Conservation (phyloP, 2,113 vertebrate species). For the Prunella fulvescens region DNA sequence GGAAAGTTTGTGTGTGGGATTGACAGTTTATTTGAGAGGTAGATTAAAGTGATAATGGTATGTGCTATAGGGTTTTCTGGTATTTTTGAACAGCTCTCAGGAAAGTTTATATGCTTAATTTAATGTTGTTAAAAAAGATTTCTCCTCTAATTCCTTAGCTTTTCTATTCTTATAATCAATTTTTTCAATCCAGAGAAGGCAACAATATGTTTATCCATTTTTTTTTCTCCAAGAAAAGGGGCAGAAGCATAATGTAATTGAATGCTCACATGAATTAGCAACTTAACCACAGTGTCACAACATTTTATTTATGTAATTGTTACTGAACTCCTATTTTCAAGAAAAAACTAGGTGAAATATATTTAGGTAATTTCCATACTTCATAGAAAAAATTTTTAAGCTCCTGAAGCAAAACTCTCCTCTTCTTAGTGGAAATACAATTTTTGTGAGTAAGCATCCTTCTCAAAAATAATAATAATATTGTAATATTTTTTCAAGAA, state of each 20-base stretch:
- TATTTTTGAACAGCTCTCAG: not conserved
- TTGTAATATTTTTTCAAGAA: not conserved
- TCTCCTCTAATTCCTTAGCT: not conserved
- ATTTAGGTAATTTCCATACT: not conserved
- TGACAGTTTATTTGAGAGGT: slow-evolving; percentile 29
- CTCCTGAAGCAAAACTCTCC: not conserved
- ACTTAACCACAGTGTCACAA: not conserved
- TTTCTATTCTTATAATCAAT: not conserved
- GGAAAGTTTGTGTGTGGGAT: slow-evolving; percentile 7
- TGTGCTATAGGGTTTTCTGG: not conserved
- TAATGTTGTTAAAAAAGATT: not conserved
- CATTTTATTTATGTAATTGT: not conserved
- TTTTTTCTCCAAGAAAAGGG: not conserved
- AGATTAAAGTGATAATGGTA: not conserved
- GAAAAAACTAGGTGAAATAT: not conserved
- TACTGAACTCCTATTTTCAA: not conserved
- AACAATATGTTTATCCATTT: not conserved
- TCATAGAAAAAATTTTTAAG: not conserved
- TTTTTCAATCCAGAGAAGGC: not conserved
- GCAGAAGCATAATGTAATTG: not conserved
- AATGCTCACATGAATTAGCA: not conserved
- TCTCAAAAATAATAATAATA: not conserved
- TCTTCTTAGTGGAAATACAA: not conserved
- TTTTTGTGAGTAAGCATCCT: not conserved
- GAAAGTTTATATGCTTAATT: not conserved